These are phyloP conservation scores for Plagodis pulveraria DNA, from an alignment of 2,888 invertebrate genomes.

Conservation along the genomic window DNA sequence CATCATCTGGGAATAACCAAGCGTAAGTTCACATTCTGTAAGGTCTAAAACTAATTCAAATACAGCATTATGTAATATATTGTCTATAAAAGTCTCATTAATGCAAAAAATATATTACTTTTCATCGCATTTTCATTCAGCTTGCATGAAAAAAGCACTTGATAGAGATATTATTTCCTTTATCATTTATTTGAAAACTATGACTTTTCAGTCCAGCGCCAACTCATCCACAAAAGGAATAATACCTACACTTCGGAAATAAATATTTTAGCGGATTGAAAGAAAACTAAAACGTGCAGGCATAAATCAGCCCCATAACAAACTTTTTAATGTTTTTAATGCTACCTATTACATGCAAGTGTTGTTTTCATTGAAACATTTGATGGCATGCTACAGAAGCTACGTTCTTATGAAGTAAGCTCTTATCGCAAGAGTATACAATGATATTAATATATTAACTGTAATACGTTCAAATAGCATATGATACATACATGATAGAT, in stretches of 20 bases:
- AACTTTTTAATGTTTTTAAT: no score
- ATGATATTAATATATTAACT: not conserved
- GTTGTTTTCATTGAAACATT: no score
- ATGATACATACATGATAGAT: not conserved
- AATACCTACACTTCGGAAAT: no score
- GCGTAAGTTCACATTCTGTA: no score
- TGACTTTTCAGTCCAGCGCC: not conserved
- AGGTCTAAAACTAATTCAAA: no score
- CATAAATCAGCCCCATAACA: not conserved
- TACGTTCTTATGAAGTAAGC: no score
- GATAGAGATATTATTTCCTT: not conserved
- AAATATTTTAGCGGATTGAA: not conserved
- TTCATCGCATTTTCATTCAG: not conserved
- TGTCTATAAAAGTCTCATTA: not conserved
- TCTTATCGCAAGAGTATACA: not conserved
- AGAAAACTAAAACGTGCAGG: constrained; percentile 6
- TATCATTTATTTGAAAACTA: constrained; percentile 3
- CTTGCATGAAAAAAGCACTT: constrained; percentile 6
- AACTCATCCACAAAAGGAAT: no score
- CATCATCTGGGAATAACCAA: no score
- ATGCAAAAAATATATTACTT: not conserved
- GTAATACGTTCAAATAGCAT: no score
- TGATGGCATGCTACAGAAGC: no score
- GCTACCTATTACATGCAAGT: no score
- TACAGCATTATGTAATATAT: not conserved